Base-by-base conservation (phyloP, 2,888 invertebrate species). In the Heliconius ismenius region DNA sequence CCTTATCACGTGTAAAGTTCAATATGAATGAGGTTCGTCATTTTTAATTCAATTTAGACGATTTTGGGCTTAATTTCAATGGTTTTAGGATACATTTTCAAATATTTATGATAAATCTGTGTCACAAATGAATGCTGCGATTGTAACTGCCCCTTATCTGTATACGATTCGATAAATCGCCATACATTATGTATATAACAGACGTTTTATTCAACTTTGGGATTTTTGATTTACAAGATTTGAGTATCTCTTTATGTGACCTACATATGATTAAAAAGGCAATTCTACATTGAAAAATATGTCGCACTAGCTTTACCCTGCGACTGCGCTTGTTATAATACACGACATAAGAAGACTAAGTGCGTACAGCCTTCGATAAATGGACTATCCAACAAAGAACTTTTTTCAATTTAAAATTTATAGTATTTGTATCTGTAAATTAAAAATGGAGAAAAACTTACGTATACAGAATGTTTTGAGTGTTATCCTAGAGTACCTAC, bases 121-220 rank as follows among this genome's bases (percentile, higher is more conserved):
- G 73, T 43, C 60, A 73, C 63, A 73, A 21, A 73, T 73, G 73
- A 73, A 63, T 28, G 62, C n/a, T 36, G 39, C 62, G 73, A 73
- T 63, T 73, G 73, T 73, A 26, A 11, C 60, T 62, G 73, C 63
- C 73, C 43, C 62, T 73, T 73, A 73, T 73, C 60, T 62, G 24
- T 58, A 32, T 32, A 70, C 28, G 58, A 70, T 70, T 70, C 58
- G 58, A 70, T 70, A 70, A 58, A 36, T 70, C 54, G 54, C 24
- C 65, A 65, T 65, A 65, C 65, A 65, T 67, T 24, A 67, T 67
- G 67, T 67, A 67, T 67, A 15, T 67, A 67, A 43, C 39, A 39
- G 65, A 32, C 65, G 65, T 39, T 65, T 67, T 67, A 67, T 67
- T 67, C 65, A 15, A 24, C n/a, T 36, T 36, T n/a, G 67, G 39